Evolutionary conservation across 2,113 vertebrate species (phyloP).

Genomic region (Alethe castanea): DNA sequence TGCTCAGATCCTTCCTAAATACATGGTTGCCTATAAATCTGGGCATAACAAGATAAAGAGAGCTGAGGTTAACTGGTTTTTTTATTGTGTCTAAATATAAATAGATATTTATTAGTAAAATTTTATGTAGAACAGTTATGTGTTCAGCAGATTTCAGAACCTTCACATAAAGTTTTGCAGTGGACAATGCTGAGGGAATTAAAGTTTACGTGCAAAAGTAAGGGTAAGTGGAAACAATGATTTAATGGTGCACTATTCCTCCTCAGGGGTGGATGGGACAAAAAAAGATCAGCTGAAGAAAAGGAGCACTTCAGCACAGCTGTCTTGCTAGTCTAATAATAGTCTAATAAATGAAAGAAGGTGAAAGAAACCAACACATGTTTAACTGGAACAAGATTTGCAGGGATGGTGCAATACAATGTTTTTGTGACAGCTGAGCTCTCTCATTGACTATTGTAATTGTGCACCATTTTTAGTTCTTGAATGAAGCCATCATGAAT

Average conservation of each 20-base stretch:
- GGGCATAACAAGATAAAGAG: not conserved
- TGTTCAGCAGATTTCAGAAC: not conserved
- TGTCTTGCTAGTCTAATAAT: not conserved
- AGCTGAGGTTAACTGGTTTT: not conserved
- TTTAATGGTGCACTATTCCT: not conserved
- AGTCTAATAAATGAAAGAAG: not conserved
- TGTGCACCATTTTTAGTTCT: not conserved
- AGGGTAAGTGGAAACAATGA: not conserved
- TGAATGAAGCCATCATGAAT: not conserved
- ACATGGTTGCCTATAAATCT: not conserved
- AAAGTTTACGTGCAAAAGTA: not conserved
- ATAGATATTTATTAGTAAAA: constrained; percentile 2
- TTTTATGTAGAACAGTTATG: not conserved
- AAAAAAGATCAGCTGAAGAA: not conserved
- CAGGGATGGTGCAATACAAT: not conserved
- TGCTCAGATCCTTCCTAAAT: not conserved
- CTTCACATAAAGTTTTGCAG: not conserved
- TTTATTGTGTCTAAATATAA: not conserved
- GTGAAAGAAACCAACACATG: not conserved
- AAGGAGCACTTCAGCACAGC: not conserved
- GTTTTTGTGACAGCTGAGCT: not conserved
- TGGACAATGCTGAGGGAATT: not conserved
- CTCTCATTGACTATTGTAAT: not conserved
- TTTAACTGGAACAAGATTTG: not conserved
- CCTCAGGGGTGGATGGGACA: not conserved